Base-by-base conservation (phyloP, 2,113 vertebrate genomes). In the Brachypteracias leptosomus region DNA sequence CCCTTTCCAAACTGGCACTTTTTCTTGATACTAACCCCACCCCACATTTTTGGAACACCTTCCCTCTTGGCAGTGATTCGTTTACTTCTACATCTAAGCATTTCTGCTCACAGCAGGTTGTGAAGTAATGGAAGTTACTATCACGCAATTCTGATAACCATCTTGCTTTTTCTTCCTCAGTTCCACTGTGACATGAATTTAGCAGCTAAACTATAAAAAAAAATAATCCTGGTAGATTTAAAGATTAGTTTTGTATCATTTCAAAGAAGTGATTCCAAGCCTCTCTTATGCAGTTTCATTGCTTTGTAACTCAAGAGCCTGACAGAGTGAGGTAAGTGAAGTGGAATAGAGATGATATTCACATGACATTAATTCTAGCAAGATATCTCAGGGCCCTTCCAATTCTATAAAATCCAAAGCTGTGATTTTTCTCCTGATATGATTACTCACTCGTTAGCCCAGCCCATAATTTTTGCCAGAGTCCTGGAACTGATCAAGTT, bases 121-220 rank as follows among this genome's bases (percentile, higher is more conserved):
- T 89, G 93, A 77, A 90, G 73, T 89, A 97, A 90, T 95, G 40
- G 61, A 86, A 93, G 90, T 88, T 92, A 92, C 68, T 90, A 94
- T 84, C 79, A 81, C 3, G 3, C 61, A 94, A 46, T 94, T 93
- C 86, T 78, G 90, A 94, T 89, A 93, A 93, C 72, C 40, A 93
- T 88, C 90, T 73, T 33, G 42, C 72, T 84, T 74, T 35, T 90
- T 84, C 68, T 86, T 76, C 52, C 72, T 71, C 68, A 36, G 67
- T 92, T 92, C 52, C 79, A 83, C 65, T 92, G 47, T 71, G 65
- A 84, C 57, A 26, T 51, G 59, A 94, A 84, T 88, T 85, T 70
- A 96, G 63, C 55, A 84, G 59, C 55, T 71, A 90, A 93, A 88
- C 76, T 46, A 49, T 3, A 36, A 59, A 38, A 52, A 73, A 85